phyloP scores from a whole-genome alignment of 2,113 vertebrate genomes.

The Aphyosemion australe region DNA sequence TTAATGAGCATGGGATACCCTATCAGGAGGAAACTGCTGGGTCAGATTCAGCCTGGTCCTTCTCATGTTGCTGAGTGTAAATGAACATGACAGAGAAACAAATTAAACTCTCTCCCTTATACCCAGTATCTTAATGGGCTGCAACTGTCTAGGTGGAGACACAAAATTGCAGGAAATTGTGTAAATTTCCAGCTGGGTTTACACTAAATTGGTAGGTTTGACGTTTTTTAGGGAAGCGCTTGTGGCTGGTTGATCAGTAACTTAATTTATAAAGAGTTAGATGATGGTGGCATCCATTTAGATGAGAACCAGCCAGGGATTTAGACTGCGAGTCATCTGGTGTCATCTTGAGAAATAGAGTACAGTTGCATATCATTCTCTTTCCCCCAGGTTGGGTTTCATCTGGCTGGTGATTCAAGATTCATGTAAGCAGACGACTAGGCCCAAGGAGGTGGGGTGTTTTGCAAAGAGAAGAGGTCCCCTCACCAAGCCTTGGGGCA shows the following conservation, averaged over 20 bases:
- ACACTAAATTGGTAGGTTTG: no score
- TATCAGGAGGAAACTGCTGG: neutral
- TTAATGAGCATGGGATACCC: neutral
- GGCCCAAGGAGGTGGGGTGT: neutral
- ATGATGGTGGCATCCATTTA: neutral
- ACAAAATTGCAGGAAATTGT: no score
- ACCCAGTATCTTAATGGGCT: no score
- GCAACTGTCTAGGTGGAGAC: no score
- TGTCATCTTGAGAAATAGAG: neutral
- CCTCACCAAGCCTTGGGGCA: conserved; percentile 5
- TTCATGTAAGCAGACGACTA: neutral
- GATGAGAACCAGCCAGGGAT: neutral
- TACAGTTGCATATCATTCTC: neutral
- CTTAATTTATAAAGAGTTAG: neutral
- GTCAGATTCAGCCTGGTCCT: neutral
- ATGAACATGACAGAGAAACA: neutral
- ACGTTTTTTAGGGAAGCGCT: no score
- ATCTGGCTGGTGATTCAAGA: neutral
- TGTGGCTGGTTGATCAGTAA: no score
- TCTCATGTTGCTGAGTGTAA: neutral
- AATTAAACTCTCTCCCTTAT: neutral
- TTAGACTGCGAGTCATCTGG: neutral
- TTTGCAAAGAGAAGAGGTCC: neutral
- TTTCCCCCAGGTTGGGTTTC: neutral
- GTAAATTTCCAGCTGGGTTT: no score